A percentile compares a stretch with the other conserved stretches of the same genome.
phyloP scores from a whole-genome alignment of 92 coral and sea anemone genomes.

The Isaurus tuberculatus region DNA sequence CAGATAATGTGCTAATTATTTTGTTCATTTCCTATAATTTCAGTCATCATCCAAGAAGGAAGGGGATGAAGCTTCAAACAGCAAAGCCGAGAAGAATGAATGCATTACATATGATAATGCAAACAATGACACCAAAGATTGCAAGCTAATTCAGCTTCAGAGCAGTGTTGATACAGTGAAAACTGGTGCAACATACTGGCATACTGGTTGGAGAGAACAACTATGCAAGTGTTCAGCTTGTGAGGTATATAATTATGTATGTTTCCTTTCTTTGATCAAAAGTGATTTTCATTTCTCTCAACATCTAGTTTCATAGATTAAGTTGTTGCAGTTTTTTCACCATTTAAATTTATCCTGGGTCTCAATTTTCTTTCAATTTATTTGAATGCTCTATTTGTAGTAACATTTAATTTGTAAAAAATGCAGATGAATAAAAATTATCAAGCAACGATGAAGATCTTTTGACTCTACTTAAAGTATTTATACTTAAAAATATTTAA shows the following conservation, averaged over 20 bases:
- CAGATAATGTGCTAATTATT: background rate
- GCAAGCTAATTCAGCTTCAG: conserved; percentile 81
- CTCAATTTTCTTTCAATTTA: too few species aligned
- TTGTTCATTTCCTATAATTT: background rate
- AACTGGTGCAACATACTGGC: conserved; percentile 79
- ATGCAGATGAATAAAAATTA: too few species aligned
- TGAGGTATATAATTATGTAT: conserved; percentile 71
- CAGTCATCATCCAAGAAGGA: background rate
- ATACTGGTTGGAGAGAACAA: conserved; percentile 86
- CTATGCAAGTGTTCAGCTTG: conserved; percentile 83
- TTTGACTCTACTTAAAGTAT: too few species aligned
- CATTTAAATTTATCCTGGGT: too few species aligned
- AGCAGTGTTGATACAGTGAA: conserved; percentile 43
- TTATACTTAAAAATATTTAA: too few species aligned
- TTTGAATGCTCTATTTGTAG: too few species aligned
- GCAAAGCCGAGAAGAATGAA: background rate
- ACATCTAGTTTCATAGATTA: too few species aligned
- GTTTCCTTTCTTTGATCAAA: too few species aligned
- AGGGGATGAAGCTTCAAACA: background rate
- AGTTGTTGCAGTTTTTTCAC: too few species aligned
- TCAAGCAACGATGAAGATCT: too few species aligned
- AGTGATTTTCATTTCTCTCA: too few species aligned
- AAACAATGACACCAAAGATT: conserved; percentile 38
- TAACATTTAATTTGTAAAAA: too few species aligned
- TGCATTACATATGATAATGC: conserved; percentile 9